phyloP scores from a whole-genome alignment of 2,888 invertebrate species.

The Aproaerema taeniolella region DNA sequence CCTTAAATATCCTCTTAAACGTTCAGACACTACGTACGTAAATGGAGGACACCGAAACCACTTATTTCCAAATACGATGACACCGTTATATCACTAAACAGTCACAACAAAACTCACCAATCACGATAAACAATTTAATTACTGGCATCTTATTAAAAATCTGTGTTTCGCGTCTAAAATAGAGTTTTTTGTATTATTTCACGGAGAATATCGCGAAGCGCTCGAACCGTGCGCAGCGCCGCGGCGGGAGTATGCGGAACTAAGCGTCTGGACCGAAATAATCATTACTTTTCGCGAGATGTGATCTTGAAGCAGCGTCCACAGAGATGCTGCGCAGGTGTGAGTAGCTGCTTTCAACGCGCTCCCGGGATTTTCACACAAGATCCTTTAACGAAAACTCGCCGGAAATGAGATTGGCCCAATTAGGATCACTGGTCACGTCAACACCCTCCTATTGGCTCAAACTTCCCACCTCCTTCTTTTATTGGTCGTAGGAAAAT shows the following conservation, averaged over 20 bases:
- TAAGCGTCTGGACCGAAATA: slow-evolving; percentile 71
- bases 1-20: slow-evolving; percentile 26
- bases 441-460: slow-evolving; percentile 46
- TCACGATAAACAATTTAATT: slow-evolving; percentile 9
- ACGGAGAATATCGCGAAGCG: slow-evolving; percentile 52
- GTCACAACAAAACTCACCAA: no score
- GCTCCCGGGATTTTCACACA: slow-evolving; percentile 73
- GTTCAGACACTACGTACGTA: background rate
- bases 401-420: slow-evolving; percentile 63
- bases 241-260: slow-evolving; percentile 65
- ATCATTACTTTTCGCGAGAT: slow-evolving; percentile 78
- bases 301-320: slow-evolving; percentile 65
- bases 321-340: slow-evolving; percentile 67
- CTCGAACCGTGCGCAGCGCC: slow-evolving; percentile 53
- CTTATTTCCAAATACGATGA: background rate
- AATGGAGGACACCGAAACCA: slow-evolving; percentile 35
- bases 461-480: slow-evolving; percentile 20
- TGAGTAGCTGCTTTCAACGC: slow-evolving; percentile 46
- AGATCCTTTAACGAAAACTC: slow-evolving; percentile 51
- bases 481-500: slow-evolving; percentile 43
- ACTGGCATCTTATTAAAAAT: slow-evolving; percentile 18
- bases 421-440: slow-evolving; percentile 47
- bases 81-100: no score
- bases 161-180: slow-evolving; percentile 54
- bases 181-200: slow-evolving; percentile 59